Evolutionary conservation across 2,888 invertebrate genomes (phyloP), one percentile per base, ranked within the genome.

Genomic region (Smittia aterrima): DNA sequence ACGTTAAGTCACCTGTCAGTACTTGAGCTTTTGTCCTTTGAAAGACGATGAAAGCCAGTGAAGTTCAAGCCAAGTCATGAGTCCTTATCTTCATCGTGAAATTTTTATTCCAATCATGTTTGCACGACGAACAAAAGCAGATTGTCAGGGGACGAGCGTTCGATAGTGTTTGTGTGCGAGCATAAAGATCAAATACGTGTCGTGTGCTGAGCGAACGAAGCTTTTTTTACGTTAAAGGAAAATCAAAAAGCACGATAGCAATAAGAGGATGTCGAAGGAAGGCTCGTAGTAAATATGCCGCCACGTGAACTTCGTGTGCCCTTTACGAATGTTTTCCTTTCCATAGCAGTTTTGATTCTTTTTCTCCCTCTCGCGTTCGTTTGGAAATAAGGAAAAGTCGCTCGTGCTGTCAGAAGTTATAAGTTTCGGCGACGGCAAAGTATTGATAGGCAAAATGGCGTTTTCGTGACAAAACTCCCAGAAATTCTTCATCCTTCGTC

Each of bases 401-500:
- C 11, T 38, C 38, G 38, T 38, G 38, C 38, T 11, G 13, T n/a
- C n/a, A n/a, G n/a, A n/a, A n/a, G n/a, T n/a, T n/a, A n/a, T n/a
- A n/a, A n/a, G n/a, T n/a, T 47, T 47, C 47, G 47, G 58, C 64
- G 27, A 27, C 27, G 27, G 27, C n/a, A 3, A 16, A 13, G 47
- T 53, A 54, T 70, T 25, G 70, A 70, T 54, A 70, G 41, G 70
- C n/a, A 54, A 54, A 70, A 70, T 54, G 53, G 25, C 11, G 18
- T 6, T 7, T 53, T 70, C 54, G 70, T 70, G 70, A 70, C 70
- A 70, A 24, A 54, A 54, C 40, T 70, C 41, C 25, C 41, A 32
- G 32, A 70, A 70, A 54, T 54, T n/a, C n/a, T n/a, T n/a, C 70
- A 54, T 27, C 27, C 64, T 25, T 64, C 64, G 25, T 25, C 22